Evolutionary conservation across 2,888 invertebrate genomes (phyloP).

Genomic region (Hedya salicella): DNA sequence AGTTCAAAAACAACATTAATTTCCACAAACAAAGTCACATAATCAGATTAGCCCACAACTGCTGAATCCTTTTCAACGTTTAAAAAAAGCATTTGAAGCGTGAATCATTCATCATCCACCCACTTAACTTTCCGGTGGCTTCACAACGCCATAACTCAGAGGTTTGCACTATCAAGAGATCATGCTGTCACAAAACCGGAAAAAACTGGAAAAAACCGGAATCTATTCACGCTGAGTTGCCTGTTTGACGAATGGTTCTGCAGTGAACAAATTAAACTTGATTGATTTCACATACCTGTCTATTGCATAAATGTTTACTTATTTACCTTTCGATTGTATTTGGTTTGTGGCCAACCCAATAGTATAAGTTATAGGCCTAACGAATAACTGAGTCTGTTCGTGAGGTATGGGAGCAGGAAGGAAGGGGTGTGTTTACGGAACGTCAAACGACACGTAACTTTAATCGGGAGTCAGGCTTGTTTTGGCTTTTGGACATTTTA

Average conservation of each 20-base stretch:
- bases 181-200: slow-evolving; percentile 37
- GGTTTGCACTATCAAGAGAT: slow-evolving; percentile 45
- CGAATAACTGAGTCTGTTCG: no score
- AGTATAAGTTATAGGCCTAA: no score
- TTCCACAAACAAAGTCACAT: not conserved
- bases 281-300: not conserved
- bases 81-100: slow-evolving; percentile 33
- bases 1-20: not conserved
- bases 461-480: no score
- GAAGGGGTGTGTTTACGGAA: no score
- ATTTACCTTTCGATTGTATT: no score
- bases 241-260: slow-evolving; percentile 11
- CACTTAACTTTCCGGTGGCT: slow-evolving; percentile 54
- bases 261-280: not conserved
- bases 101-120: slow-evolving; percentile 50
- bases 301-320: not conserved
- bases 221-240: slow-evolving; percentile 50
- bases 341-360: no score
- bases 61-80: slow-evolving; percentile 26
- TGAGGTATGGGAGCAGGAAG: no score
- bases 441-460: no score
- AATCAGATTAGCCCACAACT: slow-evolving; percentile 26
- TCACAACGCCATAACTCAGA: slow-evolving; percentile 54
- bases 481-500: no score
- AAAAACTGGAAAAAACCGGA: slow-evolving; percentile 37